Conservation (phyloP, 2,888 invertebrate genomes). For the Hydropsyche betteni region DNA sequence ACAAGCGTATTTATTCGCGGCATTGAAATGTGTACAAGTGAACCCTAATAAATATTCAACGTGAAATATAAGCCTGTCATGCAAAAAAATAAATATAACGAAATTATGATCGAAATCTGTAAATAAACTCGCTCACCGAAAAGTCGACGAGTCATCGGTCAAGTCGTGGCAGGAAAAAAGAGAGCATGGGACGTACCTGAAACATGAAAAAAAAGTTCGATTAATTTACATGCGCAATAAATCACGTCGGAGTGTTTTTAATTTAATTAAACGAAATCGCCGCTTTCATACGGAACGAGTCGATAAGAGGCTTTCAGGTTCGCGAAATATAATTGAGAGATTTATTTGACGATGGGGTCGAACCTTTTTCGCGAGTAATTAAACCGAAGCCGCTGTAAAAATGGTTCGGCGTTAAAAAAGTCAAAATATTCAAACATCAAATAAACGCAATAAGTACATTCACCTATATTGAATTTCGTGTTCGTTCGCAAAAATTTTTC, state of each 20-base stretch:
- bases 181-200: too few species aligned
- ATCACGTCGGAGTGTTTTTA: constrained; percentile 1
- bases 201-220: too few species aligned
- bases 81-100: background rate
- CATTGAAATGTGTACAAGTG: constrained; percentile 19
- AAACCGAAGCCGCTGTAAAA: constrained; percentile 13
- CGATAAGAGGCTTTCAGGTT: constrained; percentile 35
- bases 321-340: constrained; percentile 39
- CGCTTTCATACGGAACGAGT: constrained; percentile 23
- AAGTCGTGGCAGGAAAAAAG: too few species aligned
- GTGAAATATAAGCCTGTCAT: background rate
- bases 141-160: too few species aligned
- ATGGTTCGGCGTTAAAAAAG: background rate
- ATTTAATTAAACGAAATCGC: constrained; percentile 10
- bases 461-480: too few species aligned
- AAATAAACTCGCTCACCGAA: too few species aligned
- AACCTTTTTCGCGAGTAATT: constrained; percentile 30
- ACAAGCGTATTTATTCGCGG: constrained; percentile 17
- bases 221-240: too few species aligned
- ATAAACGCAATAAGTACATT: too few species aligned
- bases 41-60: constrained; percentile 20
- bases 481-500: too few species aligned
- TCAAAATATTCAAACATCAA: background rate
- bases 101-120: background rate
- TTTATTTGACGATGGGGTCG: constrained; percentile 35